Conservation (phyloP, 2,888 invertebrate species). For the Xylophagus ater region DNA sequence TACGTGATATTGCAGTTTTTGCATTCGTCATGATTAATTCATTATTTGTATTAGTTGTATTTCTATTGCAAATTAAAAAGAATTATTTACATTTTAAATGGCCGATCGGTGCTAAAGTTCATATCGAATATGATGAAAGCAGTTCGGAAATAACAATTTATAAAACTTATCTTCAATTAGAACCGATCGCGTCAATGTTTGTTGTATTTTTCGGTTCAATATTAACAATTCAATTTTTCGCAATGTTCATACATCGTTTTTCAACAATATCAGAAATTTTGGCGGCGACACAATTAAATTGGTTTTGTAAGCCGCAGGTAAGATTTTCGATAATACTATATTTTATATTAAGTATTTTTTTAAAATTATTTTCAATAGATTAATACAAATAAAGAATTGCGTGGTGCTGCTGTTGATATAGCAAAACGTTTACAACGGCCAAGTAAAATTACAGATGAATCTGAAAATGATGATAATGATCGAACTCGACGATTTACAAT, state of each 20-base stretch:
- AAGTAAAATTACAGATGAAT: no score
- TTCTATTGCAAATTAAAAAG: slow-evolving; percentile 61
- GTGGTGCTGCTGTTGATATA: slow-evolving; percentile 50
- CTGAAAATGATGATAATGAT: slow-evolving; percentile 21
- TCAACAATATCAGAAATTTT: slow-evolving; percentile 63
- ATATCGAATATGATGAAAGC: slow-evolving; percentile 40
- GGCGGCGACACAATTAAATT: slow-evolving; percentile 52
- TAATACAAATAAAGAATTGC: slow-evolving; percentile 42
- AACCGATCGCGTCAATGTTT: slow-evolving; percentile 65
- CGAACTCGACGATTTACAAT: slow-evolving; percentile 31
- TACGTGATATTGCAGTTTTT: slow-evolving; percentile 56
- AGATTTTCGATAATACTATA: slow-evolving; percentile 19
- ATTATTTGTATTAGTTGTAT: slow-evolving; percentile 61
- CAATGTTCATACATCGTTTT: slow-evolving; percentile 66
- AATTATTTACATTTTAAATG: slow-evolving; percentile 55
- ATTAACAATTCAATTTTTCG: slow-evolving; percentile 57
- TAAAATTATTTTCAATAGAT: slow-evolving; percentile 3
- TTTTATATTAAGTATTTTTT: neutral
- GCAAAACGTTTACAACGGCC: slow-evolving; percentile 45
- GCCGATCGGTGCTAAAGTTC: slow-evolving; percentile 50
- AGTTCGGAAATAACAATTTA: slow-evolving; percentile 42
- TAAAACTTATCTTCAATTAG: slow-evolving; percentile 51
- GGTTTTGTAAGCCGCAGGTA: slow-evolving; percentile 30
- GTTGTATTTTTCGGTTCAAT: slow-evolving; percentile 59
- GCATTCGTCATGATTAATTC: slow-evolving; percentile 67